phyloP scores from a whole-genome alignment of 2,113 vertebrate genomes.

The Microcebus ravelobensis region DNA sequence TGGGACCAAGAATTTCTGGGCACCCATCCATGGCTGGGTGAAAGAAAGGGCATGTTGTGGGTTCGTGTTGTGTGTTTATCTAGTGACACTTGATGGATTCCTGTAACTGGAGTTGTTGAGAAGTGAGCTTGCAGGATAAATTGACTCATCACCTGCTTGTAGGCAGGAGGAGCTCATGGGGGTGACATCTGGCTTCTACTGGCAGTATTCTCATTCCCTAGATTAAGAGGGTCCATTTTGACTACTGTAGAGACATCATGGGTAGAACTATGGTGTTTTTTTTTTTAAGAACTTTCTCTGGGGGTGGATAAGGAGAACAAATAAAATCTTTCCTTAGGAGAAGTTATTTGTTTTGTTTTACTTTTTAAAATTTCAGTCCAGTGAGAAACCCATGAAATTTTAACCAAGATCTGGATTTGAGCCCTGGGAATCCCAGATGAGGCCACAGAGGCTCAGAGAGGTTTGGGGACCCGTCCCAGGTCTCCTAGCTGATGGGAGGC shows the following conservation, averaged over 20 bases:
- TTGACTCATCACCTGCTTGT: neutral
- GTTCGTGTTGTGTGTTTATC: neutral
- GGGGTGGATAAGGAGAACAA: neutral
- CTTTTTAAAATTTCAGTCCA: neutral
- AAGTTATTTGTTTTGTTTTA: conserved; percentile 1
- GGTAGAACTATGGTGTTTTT: neutral
- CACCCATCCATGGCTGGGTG: neutral
- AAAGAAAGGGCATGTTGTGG: neutral
- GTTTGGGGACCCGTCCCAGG: neutral
- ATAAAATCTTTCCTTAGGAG: neutral
- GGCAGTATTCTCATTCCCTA: neutral
- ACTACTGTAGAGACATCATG: neutral
- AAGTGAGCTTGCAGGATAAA: neutral
- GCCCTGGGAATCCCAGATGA: neutral
- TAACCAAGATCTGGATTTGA: neutral
- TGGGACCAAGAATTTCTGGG: conserved; percentile 11
- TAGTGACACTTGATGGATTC: neutral
- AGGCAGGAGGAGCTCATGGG: neutral
- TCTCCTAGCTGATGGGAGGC: neutral
- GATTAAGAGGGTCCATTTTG: neutral
- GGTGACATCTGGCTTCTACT: neutral
- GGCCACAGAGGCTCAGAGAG: neutral
- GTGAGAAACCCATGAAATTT: neutral
- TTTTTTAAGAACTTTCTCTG: neutral
- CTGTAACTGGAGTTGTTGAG: neutral